Percentiles rank a stretch among this genome's conserved stretches.
phyloP scores from a whole-genome alignment of 1,140 invertebrate genomes.

The Drosophila lacteicornis region DNA sequence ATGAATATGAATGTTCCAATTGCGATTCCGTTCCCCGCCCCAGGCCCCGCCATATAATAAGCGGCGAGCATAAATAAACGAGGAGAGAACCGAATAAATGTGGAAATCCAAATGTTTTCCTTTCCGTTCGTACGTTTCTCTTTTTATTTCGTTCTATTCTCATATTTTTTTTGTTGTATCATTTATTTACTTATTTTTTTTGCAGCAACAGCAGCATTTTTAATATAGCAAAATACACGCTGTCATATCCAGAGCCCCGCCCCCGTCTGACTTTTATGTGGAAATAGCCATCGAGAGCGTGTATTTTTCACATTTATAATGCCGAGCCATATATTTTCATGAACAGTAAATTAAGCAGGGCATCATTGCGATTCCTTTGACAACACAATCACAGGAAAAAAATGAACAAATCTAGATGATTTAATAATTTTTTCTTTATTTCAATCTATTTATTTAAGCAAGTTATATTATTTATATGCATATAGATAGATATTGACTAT shows the following conservation, averaged over 20 bases:
- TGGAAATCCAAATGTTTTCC: constrained; percentile 69
- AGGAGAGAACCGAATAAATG: constrained; percentile 62
- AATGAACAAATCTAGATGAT: background rate
- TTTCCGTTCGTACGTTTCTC: constrained; percentile 25
- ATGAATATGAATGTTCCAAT: constrained; percentile 70
- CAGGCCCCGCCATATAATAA: constrained; percentile 51
- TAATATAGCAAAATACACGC: constrained; percentile 66
- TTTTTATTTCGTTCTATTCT: constrained; percentile 40
- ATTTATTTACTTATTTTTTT: constrained; percentile 46
- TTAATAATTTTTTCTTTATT: background rate
- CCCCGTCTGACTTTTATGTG: constrained; percentile 51
- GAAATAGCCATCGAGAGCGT: constrained; percentile 23
- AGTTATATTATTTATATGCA: background rate
- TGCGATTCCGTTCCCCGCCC: constrained; percentile 15
- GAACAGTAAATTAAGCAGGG: constrained; percentile 72
- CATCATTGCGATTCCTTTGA: constrained; percentile 32
- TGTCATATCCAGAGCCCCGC: constrained; percentile 54
- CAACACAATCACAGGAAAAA: constrained; percentile 10
- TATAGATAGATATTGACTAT: too few species aligned
- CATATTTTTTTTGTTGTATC: constrained; percentile 26
- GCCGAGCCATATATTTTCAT: constrained; percentile 71
- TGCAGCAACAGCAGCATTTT: constrained; percentile 79
- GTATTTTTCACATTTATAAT: constrained; percentile 82
- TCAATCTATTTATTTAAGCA: background rate
- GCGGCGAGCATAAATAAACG: constrained; percentile 66